These are phyloP conservation scores for Cataglyphis livida DNA, from an alignment of 2,888 invertebrate genomes.

Conservation along the genomic window DNA sequence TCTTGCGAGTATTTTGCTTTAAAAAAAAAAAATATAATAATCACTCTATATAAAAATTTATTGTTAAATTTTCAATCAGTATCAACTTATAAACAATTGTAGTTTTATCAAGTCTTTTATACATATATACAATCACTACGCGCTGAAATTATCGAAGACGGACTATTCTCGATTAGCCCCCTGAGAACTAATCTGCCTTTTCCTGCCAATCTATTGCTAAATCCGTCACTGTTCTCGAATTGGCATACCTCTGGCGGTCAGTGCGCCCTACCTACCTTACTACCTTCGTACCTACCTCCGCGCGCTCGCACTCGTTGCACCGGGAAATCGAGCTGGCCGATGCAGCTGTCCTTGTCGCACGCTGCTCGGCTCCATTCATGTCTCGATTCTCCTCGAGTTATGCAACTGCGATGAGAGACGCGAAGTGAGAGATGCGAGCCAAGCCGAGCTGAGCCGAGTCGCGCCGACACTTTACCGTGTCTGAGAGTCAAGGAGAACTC, in stretches of 20 bases:
- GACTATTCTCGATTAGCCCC: background rate
- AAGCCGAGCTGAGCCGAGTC: conserved; percentile 40
- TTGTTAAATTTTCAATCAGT: background rate
- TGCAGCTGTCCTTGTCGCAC: conserved; percentile 72
- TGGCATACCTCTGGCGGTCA: conserved; percentile 41
- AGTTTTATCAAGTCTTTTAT: background rate
- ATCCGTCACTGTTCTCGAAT: conserved; percentile 42
- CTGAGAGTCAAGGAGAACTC: conserved; percentile 33
- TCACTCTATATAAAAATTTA: background rate
- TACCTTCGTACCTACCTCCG: conserved; percentile 9
- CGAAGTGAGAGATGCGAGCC: conserved; percentile 57
- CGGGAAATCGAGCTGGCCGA: conserved; percentile 67
- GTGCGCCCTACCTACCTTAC: conserved; percentile 54
- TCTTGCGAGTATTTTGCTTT: background rate
- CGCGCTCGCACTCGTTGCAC: conserved; percentile 67
- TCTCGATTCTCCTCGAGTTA: conserved; percentile 75
- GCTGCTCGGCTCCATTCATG: conserved; percentile 77
- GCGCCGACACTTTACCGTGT: conserved; percentile 63
- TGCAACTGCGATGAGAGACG: conserved; percentile 75
- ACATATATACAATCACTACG: background rate
- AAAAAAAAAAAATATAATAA: no score
- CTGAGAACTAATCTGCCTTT: conserved; percentile 16
- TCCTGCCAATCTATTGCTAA: conserved; percentile 52
- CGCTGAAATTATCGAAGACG: background rate
- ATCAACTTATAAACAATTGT: background rate